Conservation (phyloP, 2,888 invertebrate species). For the Scaptomyza reducta region DNA sequence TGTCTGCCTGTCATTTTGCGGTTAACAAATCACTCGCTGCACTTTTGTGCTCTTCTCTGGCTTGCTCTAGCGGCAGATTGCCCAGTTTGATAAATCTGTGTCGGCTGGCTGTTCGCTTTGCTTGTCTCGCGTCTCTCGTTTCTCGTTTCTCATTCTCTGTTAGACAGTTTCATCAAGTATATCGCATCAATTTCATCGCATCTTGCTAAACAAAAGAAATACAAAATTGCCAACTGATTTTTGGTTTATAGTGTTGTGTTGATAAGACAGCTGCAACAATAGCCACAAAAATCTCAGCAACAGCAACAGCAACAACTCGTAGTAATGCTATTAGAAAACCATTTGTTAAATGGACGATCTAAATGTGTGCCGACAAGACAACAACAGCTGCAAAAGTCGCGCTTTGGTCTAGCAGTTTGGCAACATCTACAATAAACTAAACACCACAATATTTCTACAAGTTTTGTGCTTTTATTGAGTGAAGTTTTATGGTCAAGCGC, state of each 20-base stretch:
- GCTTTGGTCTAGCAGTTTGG: slow-evolving; percentile 59
- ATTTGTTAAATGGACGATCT: slow-evolving; percentile 64
- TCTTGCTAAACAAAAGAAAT: slow-evolving; percentile 34
- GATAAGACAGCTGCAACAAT: slow-evolving; percentile 41
- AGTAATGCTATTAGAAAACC: slow-evolving; percentile 60
- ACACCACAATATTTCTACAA: too few species aligned
- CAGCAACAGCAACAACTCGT: slow-evolving; percentile 27
- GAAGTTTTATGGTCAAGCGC: too few species aligned
- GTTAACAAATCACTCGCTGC: slow-evolving; percentile 66
- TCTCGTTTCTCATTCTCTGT: slow-evolving; percentile 7
- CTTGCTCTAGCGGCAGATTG: slow-evolving; percentile 62
- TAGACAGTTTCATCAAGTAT: slow-evolving; percentile 76
- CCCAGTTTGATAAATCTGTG: slow-evolving; percentile 73
- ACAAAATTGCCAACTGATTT: slow-evolving; percentile 42
- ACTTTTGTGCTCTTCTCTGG: background rate
- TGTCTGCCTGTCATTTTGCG: slow-evolving; percentile 56
- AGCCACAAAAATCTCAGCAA: slow-evolving; percentile 23
- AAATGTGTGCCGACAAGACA: slow-evolving; percentile 29
- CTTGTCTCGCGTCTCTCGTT: background rate
- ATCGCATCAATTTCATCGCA: slow-evolving; percentile 73
- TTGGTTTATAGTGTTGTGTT: slow-evolving; percentile 2
- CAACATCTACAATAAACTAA: slow-evolving; percentile 32
- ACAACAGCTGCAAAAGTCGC: slow-evolving; percentile 46
- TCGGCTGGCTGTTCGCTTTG: slow-evolving; percentile 15
- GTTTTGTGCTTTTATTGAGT: too few species aligned